A percentile compares a stretch with the other conserved stretches of the same genome.
phyloP scores from a whole-genome alignment of 2,888 invertebrate species.

The Epistrophella euchroma region DNA sequence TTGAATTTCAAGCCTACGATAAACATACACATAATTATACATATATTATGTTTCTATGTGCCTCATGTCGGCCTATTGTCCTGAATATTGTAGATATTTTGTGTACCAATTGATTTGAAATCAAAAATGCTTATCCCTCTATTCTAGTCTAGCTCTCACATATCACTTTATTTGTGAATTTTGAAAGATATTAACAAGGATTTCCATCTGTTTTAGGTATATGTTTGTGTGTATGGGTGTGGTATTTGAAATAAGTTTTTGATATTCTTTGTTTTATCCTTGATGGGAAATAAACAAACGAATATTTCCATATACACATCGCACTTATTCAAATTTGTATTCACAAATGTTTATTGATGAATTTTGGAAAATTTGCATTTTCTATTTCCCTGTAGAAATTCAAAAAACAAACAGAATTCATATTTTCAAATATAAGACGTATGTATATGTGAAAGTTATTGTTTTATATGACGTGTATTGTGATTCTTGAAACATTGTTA shows the following conservation, averaged over 20 bases:
- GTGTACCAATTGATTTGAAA: slow-evolving; percentile 19
- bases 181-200: slow-evolving; percentile 24
- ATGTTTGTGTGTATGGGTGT: neutral
- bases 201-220: neutral
- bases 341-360: neutral
- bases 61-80: neutral
- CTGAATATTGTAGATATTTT: neutral
- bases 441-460: neutral
- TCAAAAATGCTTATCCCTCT: slow-evolving; percentile 1
- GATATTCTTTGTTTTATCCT: slow-evolving; percentile 17
- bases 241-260: slow-evolving; percentile 7
- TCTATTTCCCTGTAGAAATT: neutral
- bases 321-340: neutral
- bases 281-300: slow-evolving; percentile 7
- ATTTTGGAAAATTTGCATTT: neutral
- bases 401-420: slow-evolving; percentile 8
- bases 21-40: neutral
- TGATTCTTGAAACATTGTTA: slow-evolving; percentile 11
- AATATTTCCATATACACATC: neutral
- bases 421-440: neutral
- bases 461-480: neutral
- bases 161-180: slow-evolving; percentile 14
- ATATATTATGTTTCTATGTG: neutral
- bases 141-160: neutral
- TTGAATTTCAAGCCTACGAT: slow-evolving; percentile 7